phyloP scores from a whole-genome alignment of 2,888 invertebrate species.

The Gymnocheta viridis region DNA sequence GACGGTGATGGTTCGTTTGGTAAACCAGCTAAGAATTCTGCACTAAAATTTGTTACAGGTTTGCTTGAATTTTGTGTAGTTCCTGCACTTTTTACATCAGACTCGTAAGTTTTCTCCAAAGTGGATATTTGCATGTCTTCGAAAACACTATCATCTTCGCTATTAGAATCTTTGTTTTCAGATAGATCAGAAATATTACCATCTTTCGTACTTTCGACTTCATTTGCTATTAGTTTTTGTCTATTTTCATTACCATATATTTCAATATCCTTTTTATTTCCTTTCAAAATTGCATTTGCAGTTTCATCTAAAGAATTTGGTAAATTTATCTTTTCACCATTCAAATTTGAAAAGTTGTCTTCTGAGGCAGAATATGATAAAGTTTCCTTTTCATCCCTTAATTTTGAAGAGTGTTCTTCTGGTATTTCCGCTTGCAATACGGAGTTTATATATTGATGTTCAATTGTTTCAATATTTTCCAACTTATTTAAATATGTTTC shows the following conservation, averaged over 20 bases:
- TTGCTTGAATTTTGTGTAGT: neutral
- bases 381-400: neutral
- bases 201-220: neutral
- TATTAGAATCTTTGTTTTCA: neutral
- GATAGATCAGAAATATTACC: neutral
- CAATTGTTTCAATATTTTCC: neutral
- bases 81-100: neutral
- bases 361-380: neutral
- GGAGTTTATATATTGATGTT: neutral
- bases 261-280: neutral
- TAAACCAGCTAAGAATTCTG: constrained; percentile 51
- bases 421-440: neutral
- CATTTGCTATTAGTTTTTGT: neutral
- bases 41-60: constrained; percentile 34
- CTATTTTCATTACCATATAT: neutral
- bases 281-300: neutral
- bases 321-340: neutral
- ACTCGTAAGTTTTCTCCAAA: neutral
- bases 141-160: neutral
- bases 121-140: neutral
- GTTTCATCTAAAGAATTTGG: neutral
- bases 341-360: neutral
- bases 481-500: neutral
- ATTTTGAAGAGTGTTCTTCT: neutral
- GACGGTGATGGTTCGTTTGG: constrained; percentile 24